These are phyloP conservation scores for Zhuqinia jingwanae DNA, from an alignment of 2,888 invertebrate species.

Conservation along the genomic window DNA sequence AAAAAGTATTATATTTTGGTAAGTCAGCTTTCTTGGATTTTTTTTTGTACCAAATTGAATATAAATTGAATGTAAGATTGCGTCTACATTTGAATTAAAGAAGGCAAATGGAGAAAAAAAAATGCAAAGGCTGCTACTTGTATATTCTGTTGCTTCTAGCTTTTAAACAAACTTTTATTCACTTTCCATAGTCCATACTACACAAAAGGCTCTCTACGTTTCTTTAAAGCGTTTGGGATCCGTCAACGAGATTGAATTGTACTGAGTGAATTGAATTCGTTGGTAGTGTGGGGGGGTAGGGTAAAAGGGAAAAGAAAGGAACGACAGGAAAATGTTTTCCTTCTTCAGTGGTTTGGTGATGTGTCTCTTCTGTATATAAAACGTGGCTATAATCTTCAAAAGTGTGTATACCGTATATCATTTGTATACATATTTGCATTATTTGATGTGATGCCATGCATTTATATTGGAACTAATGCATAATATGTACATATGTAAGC, in stretches of 20 bases:
- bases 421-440: neutral
- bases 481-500: neutral
- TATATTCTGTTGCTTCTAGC: slow-evolving; percentile 27
- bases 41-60: slow-evolving; percentile 61
- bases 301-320: slow-evolving; percentile 39
- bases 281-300: slow-evolving; percentile 38
- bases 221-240: slow-evolving; percentile 33
- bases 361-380: neutral
- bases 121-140: slow-evolving; percentile 3
- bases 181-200: neutral
- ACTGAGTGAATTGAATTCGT: slow-evolving; percentile 57
- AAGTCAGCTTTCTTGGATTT: slow-evolving; percentile 21
- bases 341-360: slow-evolving; percentile 11
- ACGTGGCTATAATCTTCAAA: too few relatives aligned
- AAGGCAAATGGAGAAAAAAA: slow-evolving; percentile 21
- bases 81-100: slow-evolving; percentile 59
- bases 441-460: too few relatives aligned
- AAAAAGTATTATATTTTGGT: slow-evolving; percentile 14
- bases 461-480: neutral
- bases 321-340: slow-evolving; percentile 33
- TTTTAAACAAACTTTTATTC: slow-evolving; percentile 62
- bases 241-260: slow-evolving; percentile 67
- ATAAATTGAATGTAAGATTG: slow-evolving; percentile 66
- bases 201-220: neutral
- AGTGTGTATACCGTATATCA: neutral